Evolutionary conservation across 1,140 invertebrate genomes (phyloP).

Genomic region (Matsumurasca onukii): DNA sequence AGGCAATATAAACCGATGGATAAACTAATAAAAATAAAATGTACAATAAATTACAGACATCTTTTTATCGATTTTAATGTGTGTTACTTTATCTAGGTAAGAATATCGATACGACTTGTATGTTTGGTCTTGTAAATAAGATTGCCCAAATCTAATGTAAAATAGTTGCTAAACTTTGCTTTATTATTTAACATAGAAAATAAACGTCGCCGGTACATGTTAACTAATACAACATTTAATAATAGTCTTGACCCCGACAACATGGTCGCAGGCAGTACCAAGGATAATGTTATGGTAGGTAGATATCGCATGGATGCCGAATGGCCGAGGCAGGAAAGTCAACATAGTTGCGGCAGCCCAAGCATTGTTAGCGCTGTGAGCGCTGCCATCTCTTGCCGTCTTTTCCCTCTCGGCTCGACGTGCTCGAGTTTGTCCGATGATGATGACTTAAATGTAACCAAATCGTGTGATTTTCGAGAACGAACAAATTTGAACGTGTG

Average conservation of each 20-base stretch:
- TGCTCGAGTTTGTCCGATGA: too few relatives aligned
- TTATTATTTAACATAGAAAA: conserved; percentile 9
- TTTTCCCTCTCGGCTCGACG: too few relatives aligned
- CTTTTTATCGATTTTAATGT: background rate
- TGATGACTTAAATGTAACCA: too few relatives aligned
- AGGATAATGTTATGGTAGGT: too few relatives aligned
- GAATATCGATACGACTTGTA: conserved; percentile 5
- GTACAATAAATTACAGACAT: conserved; percentile 15
- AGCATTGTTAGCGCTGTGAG: too few relatives aligned
- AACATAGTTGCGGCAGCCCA: too few relatives aligned
- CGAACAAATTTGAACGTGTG: too few relatives aligned
- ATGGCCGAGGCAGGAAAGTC: too few relatives aligned
- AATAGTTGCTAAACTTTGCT: conserved; percentile 18
- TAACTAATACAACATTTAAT: conserved; percentile 1
- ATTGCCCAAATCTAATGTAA: conserved; percentile 3
- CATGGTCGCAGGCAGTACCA: background rate
- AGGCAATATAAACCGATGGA: background rate
- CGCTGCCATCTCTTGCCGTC: too few relatives aligned
- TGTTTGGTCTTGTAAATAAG: conserved; percentile 22
- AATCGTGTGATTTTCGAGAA: too few relatives aligned
- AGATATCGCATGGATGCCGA: too few relatives aligned
- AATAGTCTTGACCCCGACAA: background rate
- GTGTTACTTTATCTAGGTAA: conserved; percentile 14
- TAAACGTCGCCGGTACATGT: conserved; percentile 17
- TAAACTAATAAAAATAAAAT: conserved; percentile 13